Conservation (phyloP, 2,797 vertebrate genomes). For the Pyrocephalus nanus region DNA sequence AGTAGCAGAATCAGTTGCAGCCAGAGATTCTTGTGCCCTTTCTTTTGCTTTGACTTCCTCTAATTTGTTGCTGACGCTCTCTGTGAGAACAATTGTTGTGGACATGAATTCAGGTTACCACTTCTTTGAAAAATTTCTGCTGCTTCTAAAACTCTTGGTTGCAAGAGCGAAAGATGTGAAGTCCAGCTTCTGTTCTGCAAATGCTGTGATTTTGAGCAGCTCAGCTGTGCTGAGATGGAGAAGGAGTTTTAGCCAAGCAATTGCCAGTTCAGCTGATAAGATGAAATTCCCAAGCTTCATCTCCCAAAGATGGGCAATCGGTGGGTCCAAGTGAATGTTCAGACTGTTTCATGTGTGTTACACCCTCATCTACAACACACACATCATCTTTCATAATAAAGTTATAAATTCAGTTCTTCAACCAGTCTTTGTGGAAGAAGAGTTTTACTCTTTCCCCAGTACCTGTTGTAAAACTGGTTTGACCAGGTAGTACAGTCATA, state of each 20-base stretch:
- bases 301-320: not conserved
- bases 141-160: not conserved
- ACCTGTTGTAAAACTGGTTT: not conserved
- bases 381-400: not conserved
- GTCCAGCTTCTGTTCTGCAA: not conserved
- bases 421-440: not conserved
- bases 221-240: not conserved
- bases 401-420: not conserved
- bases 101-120: not conserved
- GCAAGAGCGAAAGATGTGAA: not conserved
- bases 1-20: not conserved
- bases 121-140: not conserved
- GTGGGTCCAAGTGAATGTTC: not conserved
- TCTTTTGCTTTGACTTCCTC: conserved; percentile 50
- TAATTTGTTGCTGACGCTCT: not conserved
- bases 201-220: not conserved
- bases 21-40: conserved; percentile 29
- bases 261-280: not conserved
- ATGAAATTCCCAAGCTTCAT: not conserved
- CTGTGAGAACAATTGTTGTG: conserved; percentile 18
- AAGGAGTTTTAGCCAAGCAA: not conserved
- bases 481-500: not conserved
- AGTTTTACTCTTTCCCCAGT: not conserved
- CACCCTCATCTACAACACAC: not conserved
- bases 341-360: not conserved